phyloP scores from a whole-genome alignment of 2,797 vertebrate species.

The Helarctos malayanus region DNA sequence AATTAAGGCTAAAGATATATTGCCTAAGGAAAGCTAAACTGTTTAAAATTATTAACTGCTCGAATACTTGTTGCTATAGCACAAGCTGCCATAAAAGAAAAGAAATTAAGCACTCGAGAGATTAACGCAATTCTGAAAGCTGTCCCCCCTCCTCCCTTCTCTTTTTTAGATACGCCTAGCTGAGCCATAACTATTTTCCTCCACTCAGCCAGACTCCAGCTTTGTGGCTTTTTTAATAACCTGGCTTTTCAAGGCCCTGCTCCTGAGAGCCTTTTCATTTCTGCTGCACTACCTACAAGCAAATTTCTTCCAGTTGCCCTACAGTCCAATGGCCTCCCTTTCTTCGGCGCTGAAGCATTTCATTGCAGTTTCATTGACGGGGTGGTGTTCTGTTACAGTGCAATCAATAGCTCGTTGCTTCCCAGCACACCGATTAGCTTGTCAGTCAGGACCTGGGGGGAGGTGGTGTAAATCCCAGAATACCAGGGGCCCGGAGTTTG shows the following conservation, averaged over 20 bases:
- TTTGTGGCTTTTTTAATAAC: conserved; percentile 99
- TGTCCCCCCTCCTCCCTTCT: conserved; percentile 91
- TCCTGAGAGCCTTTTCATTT: conserved; percentile 96
- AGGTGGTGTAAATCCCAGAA: conserved; percentile 96
- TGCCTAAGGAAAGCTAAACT: conserved; percentile 90
- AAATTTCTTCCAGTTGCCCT: conserved; percentile 98
- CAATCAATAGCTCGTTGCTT: conserved; percentile 98
- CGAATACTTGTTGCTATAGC: conserved; percentile 91
- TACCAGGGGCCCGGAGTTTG: conserved; percentile 97
- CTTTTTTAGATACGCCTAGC: conserved; percentile 95
- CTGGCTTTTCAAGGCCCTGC: conserved; percentile 95
- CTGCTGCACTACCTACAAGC: conserved; percentile 95
- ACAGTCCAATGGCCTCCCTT: conserved; percentile 94
- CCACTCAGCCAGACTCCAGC: conserved; percentile 95
- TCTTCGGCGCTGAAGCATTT: conserved; percentile 98
- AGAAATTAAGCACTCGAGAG: conserved; percentile 97
- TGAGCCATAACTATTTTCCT: conserved; percentile 96
- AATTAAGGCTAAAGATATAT: conserved; percentile 90
- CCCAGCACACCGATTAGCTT: conserved; percentile 98
- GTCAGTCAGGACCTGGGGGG: conserved; percentile 98
- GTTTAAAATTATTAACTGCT: conserved; percentile 92
- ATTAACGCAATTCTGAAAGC: conserved; percentile 97
- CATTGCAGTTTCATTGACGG: conserved; percentile 98
- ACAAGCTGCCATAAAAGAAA: conserved; percentile 90
- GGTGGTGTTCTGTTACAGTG: conserved; percentile 98